Conservation (phyloP, 1,140 invertebrate species). For the Battus philenor region DNA sequence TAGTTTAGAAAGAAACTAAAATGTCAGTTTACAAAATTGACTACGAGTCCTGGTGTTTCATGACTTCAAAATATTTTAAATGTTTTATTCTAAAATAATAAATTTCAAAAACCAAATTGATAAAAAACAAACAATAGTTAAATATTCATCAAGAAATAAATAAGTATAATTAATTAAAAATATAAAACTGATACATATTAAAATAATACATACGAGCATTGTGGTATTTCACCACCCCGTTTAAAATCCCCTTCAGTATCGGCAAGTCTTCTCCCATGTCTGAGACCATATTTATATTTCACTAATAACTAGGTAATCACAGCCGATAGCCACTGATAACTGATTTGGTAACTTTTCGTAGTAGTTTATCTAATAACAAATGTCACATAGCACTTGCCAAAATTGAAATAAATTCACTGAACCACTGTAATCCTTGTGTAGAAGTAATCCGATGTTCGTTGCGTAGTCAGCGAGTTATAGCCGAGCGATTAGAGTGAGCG, state of each 20-base stretch:
- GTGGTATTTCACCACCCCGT: conserved; percentile 91
- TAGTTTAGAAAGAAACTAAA: too few relatives aligned
- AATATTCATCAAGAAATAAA: not conserved
- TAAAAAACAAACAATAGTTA: too few relatives aligned
- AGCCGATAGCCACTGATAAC: conserved; percentile 66
- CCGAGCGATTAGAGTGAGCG: conserved; percentile 43
- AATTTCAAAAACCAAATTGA: too few relatives aligned
- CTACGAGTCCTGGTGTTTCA: too few relatives aligned
- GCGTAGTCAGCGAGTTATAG: conserved; percentile 37
- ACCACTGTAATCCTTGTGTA: conserved; percentile 65
- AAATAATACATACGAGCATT: conserved; percentile 89
- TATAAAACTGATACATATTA: conserved; percentile 10
- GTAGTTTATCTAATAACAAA: conserved; percentile 40
- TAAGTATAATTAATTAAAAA: too few relatives aligned
- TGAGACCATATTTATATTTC: conserved; percentile 65
- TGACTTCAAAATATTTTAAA: too few relatives aligned
- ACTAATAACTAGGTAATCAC: conserved; percentile 65
- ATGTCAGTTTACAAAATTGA: too few relatives aligned
- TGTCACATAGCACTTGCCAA: conserved; percentile 64
- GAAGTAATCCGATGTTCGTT: conserved; percentile 50
- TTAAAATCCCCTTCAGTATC: conserved; percentile 91
- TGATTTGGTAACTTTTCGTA: conserved; percentile 65
- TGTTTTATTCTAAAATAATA: too few relatives aligned
- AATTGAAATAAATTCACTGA: conserved; percentile 34
- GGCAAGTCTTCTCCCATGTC: conserved; percentile 91